These are phyloP conservation scores for Oryzias curvinotus DNA, from an alignment of 2,113 vertebrate genomes.

Conservation along the genomic window DNA sequence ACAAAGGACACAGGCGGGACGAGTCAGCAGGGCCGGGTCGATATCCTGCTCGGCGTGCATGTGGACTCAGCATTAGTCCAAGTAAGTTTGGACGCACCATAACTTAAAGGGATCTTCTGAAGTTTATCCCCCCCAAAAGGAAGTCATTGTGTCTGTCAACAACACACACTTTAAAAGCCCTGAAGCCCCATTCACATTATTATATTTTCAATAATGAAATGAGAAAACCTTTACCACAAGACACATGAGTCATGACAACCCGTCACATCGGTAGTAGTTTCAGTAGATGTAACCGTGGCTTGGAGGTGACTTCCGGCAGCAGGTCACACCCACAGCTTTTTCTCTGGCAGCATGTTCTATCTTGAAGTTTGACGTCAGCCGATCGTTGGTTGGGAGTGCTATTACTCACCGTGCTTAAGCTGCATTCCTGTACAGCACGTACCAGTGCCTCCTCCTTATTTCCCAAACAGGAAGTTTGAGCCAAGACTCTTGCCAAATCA, in stretches of 20 bases:
- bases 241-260: constrained; percentile 23
- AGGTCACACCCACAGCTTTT: constrained; percentile 65
- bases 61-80: constrained; percentile 51
- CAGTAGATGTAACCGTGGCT: constrained; percentile 34
- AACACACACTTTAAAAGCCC: not conserved
- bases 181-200: no score
- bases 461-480: constrained; percentile 66
- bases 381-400: constrained; percentile 63
- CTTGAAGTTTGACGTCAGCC: constrained; percentile 73
- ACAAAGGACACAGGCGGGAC: constrained; percentile 44
- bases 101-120: not conserved
- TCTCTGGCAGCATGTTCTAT: constrained; percentile 60
- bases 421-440: constrained; percentile 68
- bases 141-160: not conserved
- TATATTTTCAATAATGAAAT: not conserved
- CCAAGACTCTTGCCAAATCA: constrained; percentile 63
- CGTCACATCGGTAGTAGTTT: constrained; percentile 11
- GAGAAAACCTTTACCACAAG: not conserved
- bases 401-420: constrained; percentile 71
- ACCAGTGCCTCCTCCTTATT: constrained; percentile 50
- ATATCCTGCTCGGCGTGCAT: constrained; percentile 35
- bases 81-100: not conserved
- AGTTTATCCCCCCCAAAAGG: not conserved
- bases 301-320: constrained; percentile 65
- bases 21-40: constrained; percentile 47